Percentiles rank a stretch among this genome's conserved stretches.
Evolutionary conservation across 1,140 invertebrate genomes (phyloP).

Genomic region (Melipona quadrifasciata): DNA sequence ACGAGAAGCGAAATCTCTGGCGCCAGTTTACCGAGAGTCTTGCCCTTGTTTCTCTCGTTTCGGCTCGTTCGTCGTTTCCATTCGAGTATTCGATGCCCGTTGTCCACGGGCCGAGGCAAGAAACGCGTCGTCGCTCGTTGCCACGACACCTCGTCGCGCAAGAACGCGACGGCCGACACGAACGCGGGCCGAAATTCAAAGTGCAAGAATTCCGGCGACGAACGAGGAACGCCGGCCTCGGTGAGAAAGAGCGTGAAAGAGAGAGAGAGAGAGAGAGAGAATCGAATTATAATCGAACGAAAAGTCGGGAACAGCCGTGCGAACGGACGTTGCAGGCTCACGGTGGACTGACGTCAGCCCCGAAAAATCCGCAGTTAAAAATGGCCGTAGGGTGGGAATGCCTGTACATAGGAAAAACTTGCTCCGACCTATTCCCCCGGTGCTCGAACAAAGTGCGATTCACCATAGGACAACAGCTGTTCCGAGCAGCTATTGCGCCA

Average conservation of each 20-base stretch:
- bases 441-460: slow-evolving; percentile 59
- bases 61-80: slow-evolving; percentile 19
- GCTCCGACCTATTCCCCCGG: slow-evolving; percentile 53
- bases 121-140: neutral
- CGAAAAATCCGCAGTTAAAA: slow-evolving; percentile 49
- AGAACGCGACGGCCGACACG: neutral
- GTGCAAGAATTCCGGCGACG: neutral
- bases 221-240: neutral
- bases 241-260: too few relatives aligned
- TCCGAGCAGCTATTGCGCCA: slow-evolving; percentile 58
- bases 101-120: neutral
- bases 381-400: slow-evolving; percentile 52
- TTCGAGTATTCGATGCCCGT: neutral
- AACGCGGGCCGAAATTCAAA: neutral
- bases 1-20: slow-evolving; percentile 52
- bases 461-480: slow-evolving; percentile 69
- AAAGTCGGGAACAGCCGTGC: slow-evolving; percentile 20
- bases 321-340: slow-evolving; percentile 57
- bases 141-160: neutral
- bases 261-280: neutral
- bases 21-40: slow-evolving; percentile 59
- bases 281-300: neutral
- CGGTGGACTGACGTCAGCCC: slow-evolving; percentile 57
- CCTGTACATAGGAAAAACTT: slow-evolving; percentile 57
- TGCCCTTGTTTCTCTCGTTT: neutral